These are phyloP conservation scores for Linepithema humile DNA, from an alignment of 1,140 invertebrate species.

Conservation along the genomic window DNA sequence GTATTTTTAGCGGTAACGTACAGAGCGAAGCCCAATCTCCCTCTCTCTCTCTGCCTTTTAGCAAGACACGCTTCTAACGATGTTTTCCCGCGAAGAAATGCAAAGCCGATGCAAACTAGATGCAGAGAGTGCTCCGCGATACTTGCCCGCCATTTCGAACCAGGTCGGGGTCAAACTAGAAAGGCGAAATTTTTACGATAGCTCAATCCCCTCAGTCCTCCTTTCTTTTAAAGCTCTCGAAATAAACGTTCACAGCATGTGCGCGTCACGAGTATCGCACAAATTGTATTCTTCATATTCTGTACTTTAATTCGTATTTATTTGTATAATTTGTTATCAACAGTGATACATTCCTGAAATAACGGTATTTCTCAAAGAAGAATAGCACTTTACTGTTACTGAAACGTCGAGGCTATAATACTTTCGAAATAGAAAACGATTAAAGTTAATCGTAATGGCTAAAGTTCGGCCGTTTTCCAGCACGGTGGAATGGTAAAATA, in stretches of 20 bases:
- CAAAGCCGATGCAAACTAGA: conserved; percentile 49
- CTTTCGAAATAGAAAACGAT: not conserved
- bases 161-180: conserved; percentile 34
- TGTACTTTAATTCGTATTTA: conserved; percentile 5
- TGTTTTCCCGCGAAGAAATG: conserved; percentile 34
- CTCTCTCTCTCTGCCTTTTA: conserved; percentile 18
- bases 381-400: not conserved
- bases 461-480: not conserved
- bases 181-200: conserved; percentile 33
- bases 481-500: not conserved
- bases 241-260: not conserved
- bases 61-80: conserved; percentile 42
- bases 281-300: not conserved
- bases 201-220: not conserved
- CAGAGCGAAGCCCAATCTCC: conserved; percentile 35
- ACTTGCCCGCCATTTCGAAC: conserved; percentile 33
- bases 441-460: not conserved
- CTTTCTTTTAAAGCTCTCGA: not conserved
- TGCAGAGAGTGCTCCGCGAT: conserved; percentile 18
- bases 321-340: too few species aligned
- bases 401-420: not conserved
- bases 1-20: conserved; percentile 51
- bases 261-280: not conserved
- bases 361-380: not conserved
- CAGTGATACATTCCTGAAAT: too few species aligned